Base-by-base conservation (phyloP, 2,888 invertebrate species). In the Tetrapedia diversipes region DNA sequence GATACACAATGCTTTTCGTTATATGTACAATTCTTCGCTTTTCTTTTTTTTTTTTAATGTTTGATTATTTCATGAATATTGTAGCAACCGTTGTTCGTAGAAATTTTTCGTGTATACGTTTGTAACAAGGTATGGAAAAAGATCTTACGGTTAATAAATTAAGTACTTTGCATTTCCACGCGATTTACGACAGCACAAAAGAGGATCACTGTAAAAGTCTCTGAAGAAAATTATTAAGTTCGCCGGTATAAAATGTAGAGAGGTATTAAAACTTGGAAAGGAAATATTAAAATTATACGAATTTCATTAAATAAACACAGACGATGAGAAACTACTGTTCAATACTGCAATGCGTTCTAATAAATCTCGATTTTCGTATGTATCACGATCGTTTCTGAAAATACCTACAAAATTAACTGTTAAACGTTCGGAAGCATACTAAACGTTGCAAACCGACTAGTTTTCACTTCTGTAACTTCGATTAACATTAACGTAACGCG, bases 1-100 rank as follows among this genome's bases (percentile, higher is more conserved):
- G 34, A 47, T 53, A 65, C 57, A 63, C 57, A 63, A 73, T 66
- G 27, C 43, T 56, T 39, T 57, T 27, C 32, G 14, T 66, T 71
- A 60, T 82, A 81, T 83, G 65, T 86, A 84, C 79, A 86, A 69
- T 51, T 65, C 14, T 39, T 43, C 24, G 2, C 7, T 43, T 43
- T 19, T 19, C n/a, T n/a, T 43, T 24, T 11, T n/a, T 3, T 14
- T 27, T 49, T 37, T 11, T 10, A 34, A 49, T 64, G 27, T 14
- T 37, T 59, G 34, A 41, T 64, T 69, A 61, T 61, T 64, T 41
- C 67, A 53, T 56, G 51, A 32, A 43, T 37, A 41, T n/a, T 56
- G 29, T 41, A 41, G 11, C 4, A n/a, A 53, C 34, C 68, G 49
- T 53, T 43, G 63, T 51, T 45, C 67, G 60, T 59, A 41, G 41